phyloP scores from a whole-genome alignment of 2,888 invertebrate species.

The Clanis bilineata region DNA sequence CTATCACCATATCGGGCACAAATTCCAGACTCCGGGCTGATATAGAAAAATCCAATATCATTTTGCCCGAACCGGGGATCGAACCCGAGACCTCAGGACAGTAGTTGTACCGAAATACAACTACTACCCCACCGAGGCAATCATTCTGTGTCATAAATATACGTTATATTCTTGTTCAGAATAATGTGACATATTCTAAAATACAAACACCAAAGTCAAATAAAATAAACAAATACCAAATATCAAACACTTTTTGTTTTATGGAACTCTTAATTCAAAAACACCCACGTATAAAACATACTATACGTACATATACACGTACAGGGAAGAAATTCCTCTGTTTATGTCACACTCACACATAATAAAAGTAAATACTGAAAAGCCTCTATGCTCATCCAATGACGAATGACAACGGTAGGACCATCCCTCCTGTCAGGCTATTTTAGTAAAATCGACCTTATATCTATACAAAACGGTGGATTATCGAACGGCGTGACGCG shows the following conservation, averaged over 20 bases:
- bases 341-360: slow-evolving; percentile 41
- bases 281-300: neutral
- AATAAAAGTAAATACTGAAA: slow-evolving; percentile 71
- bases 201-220: neutral
- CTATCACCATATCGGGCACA: too few relatives aligned
- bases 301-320: neutral
- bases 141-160: too few relatives aligned
- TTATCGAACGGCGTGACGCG: slow-evolving; percentile 38
- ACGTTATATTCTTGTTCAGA: too few relatives aligned
- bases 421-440: slow-evolving; percentile 63
- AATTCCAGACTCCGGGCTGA: too few relatives aligned
- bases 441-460: slow-evolving; percentile 46
- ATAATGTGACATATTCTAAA: too few relatives aligned
- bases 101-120: too few relatives aligned
- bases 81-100: too few relatives aligned
- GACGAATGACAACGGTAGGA: slow-evolving; percentile 75
- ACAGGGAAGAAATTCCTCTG: slow-evolving; percentile 25
- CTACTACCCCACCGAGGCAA: too few relatives aligned
- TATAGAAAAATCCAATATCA: too few relatives aligned
- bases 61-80: too few relatives aligned
- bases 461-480: slow-evolving; percentile 28
- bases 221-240: neutral
- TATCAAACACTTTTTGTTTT: neutral
- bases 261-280: neutral
- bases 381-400: slow-evolving; percentile 75